Conservation (phyloP, 1,140 invertebrate species). For the Saccostrea echinata region DNA sequence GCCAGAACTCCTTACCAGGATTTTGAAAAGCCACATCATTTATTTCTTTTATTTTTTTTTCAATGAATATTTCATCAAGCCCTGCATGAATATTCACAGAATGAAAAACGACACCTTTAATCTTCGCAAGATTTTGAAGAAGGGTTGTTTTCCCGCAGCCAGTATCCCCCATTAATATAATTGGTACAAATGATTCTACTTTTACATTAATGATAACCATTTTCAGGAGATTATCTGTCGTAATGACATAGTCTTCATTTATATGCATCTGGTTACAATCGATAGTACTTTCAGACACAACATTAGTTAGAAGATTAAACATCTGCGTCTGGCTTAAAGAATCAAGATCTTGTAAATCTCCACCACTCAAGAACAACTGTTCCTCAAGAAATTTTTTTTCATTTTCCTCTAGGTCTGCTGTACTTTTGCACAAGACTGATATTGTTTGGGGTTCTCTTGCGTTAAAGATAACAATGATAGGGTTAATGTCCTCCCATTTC, state of each 20-base stretch:
- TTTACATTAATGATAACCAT: slow-evolving; percentile 61
- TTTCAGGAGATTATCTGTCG: slow-evolving; percentile 64
- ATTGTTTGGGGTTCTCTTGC: slow-evolving; percentile 61
- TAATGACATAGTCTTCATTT: slow-evolving; percentile 64
- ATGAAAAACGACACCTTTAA: slow-evolving; percentile 51
- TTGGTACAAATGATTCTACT: slow-evolving; percentile 51
- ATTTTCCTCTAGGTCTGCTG: slow-evolving; percentile 52
- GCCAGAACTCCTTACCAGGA: slow-evolving; percentile 38
- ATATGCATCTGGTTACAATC: not conserved
- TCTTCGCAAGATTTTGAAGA: slow-evolving; percentile 57
- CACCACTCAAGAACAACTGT: too few relatives aligned
- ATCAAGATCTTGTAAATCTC: slow-evolving; percentile 51
- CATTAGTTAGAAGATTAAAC: slow-evolving; percentile 47
- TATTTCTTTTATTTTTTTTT: slow-evolving; percentile 26
- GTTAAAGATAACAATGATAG: slow-evolving; percentile 64
- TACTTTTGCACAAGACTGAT: slow-evolving; percentile 60
- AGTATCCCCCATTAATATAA: slow-evolving; percentile 63
- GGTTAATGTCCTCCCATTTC: slow-evolving; percentile 66
- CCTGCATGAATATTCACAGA: slow-evolving; percentile 66
- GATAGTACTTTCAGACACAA: slow-evolving; percentile 37
- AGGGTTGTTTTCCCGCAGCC: slow-evolving; percentile 68
- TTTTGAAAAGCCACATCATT: slow-evolving; percentile 34
- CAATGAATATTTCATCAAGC: slow-evolving; percentile 43
- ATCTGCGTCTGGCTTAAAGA: slow-evolving; percentile 49
- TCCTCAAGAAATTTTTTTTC: slow-evolving; percentile 60